These are phyloP conservation scores for Exocentrus adspersus DNA, from an alignment of 2,888 invertebrate genomes.

Conservation along the genomic window DNA sequence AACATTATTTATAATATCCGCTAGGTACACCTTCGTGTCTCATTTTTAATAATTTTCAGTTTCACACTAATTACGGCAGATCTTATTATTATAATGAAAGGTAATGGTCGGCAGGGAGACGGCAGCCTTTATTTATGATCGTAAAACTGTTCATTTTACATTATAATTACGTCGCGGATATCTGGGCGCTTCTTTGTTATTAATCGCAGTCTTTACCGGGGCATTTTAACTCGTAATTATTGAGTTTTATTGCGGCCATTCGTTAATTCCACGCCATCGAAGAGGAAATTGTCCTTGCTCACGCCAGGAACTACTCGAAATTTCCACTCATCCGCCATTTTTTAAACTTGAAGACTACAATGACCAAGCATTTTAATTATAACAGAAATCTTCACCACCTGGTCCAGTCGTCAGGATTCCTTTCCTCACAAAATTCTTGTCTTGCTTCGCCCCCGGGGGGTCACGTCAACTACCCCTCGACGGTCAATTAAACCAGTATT, in stretches of 20 bases:
- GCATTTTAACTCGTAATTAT: conserved; percentile 7
- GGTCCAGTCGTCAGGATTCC: too few species aligned
- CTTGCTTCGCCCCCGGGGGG: conserved; percentile 49
- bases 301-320: too few species aligned
- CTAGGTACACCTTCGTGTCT: conserved; percentile 9
- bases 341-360: too few species aligned
- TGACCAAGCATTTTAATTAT: too few species aligned
- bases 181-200: conserved; percentile 6
- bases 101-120: conserved; percentile 10
- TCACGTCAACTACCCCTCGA: conserved; percentile 50
- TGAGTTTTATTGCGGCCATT: background rate
- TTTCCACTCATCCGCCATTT: too few species aligned
- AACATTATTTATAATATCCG: conserved; percentile 28
- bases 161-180: conserved; percentile 16
- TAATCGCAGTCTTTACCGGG: conserved; percentile 5
- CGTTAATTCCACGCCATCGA: background rate
- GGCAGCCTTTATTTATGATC: conserved; percentile 8
- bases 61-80: conserved; percentile 16
- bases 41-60: conserved; percentile 16
- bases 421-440: too few species aligned
- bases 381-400: too few species aligned
- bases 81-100: conserved; percentile 20
- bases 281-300: too few species aligned
- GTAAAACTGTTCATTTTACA: conserved; percentile 19
- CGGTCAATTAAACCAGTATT: conserved; percentile 59